phyloP scores from a whole-genome alignment of 30 jellyfish, hydroid and myxozoan genomes.

The Hydra vulgaris region DNA sequence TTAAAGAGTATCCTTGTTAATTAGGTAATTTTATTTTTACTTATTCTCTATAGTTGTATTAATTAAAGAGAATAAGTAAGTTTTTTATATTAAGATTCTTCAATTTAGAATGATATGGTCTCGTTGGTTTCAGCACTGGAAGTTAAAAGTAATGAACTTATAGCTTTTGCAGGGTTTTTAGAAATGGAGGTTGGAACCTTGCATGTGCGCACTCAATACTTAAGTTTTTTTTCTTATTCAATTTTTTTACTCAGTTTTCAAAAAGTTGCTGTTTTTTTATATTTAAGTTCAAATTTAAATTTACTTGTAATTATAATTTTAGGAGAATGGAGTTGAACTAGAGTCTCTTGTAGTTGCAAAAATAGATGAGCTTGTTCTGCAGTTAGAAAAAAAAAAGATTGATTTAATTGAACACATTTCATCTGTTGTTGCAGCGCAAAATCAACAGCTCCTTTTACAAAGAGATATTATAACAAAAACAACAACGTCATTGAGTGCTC shows the following conservation, averaged over 20 bases:
- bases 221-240: neutral
- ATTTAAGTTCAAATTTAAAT: neutral
- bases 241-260: too few relatives aligned
- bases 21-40: too few relatives aligned
- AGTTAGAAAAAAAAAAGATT: conserved; percentile 47
- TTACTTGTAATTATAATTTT: too few relatives aligned
- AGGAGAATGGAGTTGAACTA: conserved; percentile 85
- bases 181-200: neutral
- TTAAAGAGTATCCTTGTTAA: too few relatives aligned
- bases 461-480: conserved; percentile 25
- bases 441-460: conserved; percentile 39
- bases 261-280: neutral
- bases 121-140: neutral
- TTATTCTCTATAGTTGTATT: neutral
- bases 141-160: neutral
- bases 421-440: conserved; percentile 21
- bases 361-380: conserved; percentile 41
- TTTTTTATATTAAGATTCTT: neutral
- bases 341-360: conserved; percentile 93
- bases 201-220: neutral
- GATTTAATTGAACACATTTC: conserved; percentile 35
- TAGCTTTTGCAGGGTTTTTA: neutral
- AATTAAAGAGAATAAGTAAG: neutral
- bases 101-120: neutral
- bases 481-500: conserved; percentile 41